Conservation (phyloP, 2,797 vertebrate genomes). For the Apodemus agrarius region DNA sequence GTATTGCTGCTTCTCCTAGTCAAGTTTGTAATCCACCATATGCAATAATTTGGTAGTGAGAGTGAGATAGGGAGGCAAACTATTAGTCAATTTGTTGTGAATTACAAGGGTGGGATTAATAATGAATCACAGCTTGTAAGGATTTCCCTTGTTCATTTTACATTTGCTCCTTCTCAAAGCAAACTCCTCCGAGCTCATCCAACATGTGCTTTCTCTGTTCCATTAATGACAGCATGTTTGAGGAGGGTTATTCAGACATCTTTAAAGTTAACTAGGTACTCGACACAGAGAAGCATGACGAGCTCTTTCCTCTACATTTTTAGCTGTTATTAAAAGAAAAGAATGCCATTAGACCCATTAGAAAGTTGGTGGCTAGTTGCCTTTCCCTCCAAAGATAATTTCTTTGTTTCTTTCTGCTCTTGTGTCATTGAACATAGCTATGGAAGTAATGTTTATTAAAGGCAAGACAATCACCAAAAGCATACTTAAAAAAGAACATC, state of each 20-base stretch:
- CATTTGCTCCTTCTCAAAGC: neutral
- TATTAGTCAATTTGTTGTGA: conserved; percentile 65
- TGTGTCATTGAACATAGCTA: neutral
- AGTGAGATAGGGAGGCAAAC: neutral
- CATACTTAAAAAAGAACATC: neutral
- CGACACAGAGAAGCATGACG: neutral
- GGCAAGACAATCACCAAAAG: neutral
- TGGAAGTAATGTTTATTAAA: neutral
- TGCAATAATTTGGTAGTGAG: conserved; percentile 26
- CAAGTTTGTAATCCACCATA: conserved; percentile 49
- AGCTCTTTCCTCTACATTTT: conserved; percentile 19
- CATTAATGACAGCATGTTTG: neutral
- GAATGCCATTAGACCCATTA: neutral
- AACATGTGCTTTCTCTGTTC: neutral
- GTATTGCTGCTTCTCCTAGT: conserved; percentile 58
- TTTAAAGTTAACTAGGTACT: neutral
- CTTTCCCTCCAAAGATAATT: neutral
- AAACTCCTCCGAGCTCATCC: neutral
- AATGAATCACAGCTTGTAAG: conserved; percentile 46
- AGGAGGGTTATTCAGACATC: neutral
- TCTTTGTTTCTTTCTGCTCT: neutral
- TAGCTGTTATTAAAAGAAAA: neutral
- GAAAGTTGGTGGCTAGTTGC: neutral
- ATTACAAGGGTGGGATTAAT: conserved; percentile 66
- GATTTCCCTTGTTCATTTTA: conserved; percentile 40